These are phyloP conservation scores for Enteromius fasciolatus DNA, from an alignment of 2,797 vertebrate species.

Conservation along the genomic window DNA sequence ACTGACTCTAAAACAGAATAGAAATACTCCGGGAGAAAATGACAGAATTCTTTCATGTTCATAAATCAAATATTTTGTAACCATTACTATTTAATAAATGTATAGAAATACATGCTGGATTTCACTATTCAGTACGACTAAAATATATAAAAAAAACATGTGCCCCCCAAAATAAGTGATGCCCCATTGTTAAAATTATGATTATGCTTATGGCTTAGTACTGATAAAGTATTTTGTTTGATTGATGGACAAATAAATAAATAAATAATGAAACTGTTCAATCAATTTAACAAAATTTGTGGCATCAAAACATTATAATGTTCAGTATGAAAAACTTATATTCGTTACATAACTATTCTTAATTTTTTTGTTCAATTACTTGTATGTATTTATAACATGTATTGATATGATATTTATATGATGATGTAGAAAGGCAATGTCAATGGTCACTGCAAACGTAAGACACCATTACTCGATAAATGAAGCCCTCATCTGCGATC, in stretches of 20 bases:
- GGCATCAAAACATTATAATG: background rate
- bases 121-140: background rate
- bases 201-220: background rate
- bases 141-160: too few relatives aligned
- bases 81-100: background rate
- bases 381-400: too few relatives aligned
- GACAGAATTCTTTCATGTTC: background rate
- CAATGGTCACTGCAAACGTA: constrained; percentile 18
- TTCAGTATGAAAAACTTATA: background rate
- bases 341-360: background rate
- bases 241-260: background rate
- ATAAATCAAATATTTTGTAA: background rate
- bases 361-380: background rate
- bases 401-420: background rate
- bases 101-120: background rate
- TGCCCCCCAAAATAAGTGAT: background rate
- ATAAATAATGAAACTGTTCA: background rate
- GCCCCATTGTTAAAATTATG: too few relatives aligned
- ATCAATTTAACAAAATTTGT: background rate
- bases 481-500: constrained; percentile 49
- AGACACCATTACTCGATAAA: constrained; percentile 51
- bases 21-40: background rate
- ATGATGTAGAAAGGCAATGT: background rate
- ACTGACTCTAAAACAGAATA: background rate
- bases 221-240: background rate